phyloP scores from a whole-genome alignment of 2,888 invertebrate species.

The Eutolmus rufibarbis region DNA sequence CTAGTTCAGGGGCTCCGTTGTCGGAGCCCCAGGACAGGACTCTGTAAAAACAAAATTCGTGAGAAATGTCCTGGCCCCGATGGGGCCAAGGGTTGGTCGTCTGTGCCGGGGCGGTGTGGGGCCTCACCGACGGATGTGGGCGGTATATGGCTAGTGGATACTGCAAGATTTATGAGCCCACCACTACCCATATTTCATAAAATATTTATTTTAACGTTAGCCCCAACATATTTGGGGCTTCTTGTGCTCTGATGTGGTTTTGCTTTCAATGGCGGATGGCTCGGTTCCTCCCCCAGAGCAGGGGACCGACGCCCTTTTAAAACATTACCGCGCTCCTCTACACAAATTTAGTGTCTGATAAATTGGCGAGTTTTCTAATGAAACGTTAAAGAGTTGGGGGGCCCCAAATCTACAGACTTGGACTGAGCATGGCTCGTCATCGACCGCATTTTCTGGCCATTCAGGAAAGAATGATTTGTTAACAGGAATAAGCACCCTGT shows the following conservation, averaged over 20 bases:
- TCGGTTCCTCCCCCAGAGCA: not conserved
- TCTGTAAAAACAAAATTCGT: constrained; percentile 5
- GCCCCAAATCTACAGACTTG: not conserved
- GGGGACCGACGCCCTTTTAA: not conserved
- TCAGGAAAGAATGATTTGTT: not conserved
- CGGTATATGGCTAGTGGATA: not conserved
- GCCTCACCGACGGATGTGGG: not conserved
- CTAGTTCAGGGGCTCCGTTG: not conserved
- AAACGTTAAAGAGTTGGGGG: not conserved
- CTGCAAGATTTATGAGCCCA: constrained; percentile 7
- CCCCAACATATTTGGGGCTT: constrained; percentile 22
- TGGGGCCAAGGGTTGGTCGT: not conserved
- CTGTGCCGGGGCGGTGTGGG: not conserved
- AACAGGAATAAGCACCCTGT: not conserved
- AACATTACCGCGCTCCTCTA: not conserved
- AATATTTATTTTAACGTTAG: constrained; percentile 28
- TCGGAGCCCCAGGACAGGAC: not conserved
- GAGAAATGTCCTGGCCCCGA: not conserved
- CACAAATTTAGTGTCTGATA: constrained; percentile 20
- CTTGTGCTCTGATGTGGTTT: constrained; percentile 23
- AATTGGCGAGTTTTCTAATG: constrained; percentile 26
- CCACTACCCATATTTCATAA: constrained; percentile 26
- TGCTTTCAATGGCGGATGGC: not conserved
- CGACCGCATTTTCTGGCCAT: not conserved
- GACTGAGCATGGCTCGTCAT: not conserved